These are phyloP conservation scores for Typhlichthys eigenmanni DNA, from an alignment of 2,797 vertebrate genomes.

Conservation along the genomic window DNA sequence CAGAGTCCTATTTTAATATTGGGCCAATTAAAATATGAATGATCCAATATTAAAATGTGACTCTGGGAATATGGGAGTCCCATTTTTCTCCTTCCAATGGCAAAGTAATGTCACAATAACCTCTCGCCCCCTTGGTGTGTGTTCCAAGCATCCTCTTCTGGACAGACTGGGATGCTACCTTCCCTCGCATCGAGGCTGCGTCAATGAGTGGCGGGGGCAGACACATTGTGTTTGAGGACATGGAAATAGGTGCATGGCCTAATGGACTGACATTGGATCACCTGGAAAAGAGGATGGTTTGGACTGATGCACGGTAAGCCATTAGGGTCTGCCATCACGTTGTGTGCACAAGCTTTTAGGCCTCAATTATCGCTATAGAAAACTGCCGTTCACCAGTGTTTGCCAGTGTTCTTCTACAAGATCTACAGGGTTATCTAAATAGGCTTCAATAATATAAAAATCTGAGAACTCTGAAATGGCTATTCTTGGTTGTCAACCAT, in stretches of 20 bases:
- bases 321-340: not conserved
- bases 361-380: slow-evolving; percentile 10
- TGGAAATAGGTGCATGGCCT: slow-evolving; percentile 98
- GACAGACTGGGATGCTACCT: slow-evolving; percentile 99
- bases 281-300: slow-evolving; percentile 96
- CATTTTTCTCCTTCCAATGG: not conserved
- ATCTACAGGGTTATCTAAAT: slow-evolving; percentile 8
- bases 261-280: slow-evolving; percentile 97
- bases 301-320: slow-evolving; percentile 96
- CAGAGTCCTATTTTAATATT: not conserved
- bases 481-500: slow-evolving; percentile 42
- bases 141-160: slow-evolving; percentile 92
- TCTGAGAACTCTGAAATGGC: slow-evolving; percentile 35
- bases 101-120: slow-evolving; percentile 3
- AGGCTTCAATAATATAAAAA: slow-evolving; percentile 46
- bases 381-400: not conserved
- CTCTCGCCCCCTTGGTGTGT: slow-evolving; percentile 23
- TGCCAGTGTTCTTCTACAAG: too few relatives aligned
- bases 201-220: slow-evolving; percentile 94
- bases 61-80: too few relatives aligned
- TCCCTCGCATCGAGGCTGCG: slow-evolving; percentile 95
- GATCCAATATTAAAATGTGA: too few relatives aligned
- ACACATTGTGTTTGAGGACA: slow-evolving; percentile 95
- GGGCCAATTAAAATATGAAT: not conserved
- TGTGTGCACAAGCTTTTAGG: slow-evolving; percentile 15